These are phyloP conservation scores for Aldabrachelys gigantea DNA, from an alignment of 2,113 vertebrate genomes.

Conservation along the genomic window DNA sequence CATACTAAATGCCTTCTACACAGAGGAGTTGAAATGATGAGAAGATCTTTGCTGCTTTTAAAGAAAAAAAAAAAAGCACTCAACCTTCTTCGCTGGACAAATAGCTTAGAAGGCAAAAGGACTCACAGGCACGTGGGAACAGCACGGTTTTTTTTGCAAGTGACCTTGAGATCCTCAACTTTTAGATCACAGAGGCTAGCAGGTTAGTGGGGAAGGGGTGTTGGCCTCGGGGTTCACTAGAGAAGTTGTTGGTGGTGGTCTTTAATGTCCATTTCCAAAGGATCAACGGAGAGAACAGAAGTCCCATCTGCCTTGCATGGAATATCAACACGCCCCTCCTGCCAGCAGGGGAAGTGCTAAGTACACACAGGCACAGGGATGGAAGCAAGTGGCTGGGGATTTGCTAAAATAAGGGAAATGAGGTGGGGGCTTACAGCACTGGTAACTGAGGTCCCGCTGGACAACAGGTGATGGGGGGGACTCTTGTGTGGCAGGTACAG, in stretches of 20 bases:
- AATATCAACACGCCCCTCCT: background rate
- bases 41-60: conserved; percentile 48
- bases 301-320: background rate
- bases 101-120: conserved; percentile 9
- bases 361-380: background rate
- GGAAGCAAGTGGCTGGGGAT: background rate
- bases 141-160: background rate
- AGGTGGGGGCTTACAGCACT: background rate
- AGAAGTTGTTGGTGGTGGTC: background rate
- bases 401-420: background rate
- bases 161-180: background rate
- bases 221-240: background rate
- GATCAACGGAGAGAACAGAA: background rate
- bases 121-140: background rate
- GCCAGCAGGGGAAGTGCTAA: background rate
- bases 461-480: background rate
- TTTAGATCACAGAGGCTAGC: rapidly evolving
- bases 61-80: background rate
- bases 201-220: background rate
- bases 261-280: background rate
- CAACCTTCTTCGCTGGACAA: conserved; percentile 31
- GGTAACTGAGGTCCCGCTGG: background rate
- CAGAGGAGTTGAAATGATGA: conserved; percentile 40
- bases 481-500: background rate
- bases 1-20: conserved; percentile 59